phyloP scores from a whole-genome alignment of 2,113 vertebrate genomes.

The Capra hircus region DNA sequence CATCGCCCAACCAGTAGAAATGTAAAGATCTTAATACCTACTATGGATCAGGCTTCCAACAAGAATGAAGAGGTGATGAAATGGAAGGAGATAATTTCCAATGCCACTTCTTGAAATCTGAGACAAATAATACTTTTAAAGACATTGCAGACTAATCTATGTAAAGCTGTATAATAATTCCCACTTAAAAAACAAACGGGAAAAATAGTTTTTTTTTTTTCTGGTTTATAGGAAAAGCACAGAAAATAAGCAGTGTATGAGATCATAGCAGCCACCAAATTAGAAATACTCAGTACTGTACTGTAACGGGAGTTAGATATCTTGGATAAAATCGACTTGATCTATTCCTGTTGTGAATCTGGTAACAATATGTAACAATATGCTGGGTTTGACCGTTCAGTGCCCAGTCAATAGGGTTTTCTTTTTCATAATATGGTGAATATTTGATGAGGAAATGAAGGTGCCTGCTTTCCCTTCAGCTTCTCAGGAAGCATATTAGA shows the following conservation, averaged over 20 bases:
- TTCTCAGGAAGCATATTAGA: constrained; percentile 49
- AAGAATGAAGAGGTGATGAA: constrained; percentile 30
- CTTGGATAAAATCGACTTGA: constrained; percentile 52
- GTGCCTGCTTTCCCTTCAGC: constrained; percentile 33
- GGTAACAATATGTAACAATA: constrained; percentile 42
- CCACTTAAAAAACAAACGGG: neutral
- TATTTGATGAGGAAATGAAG: constrained; percentile 53
- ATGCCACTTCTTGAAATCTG: constrained; percentile 32
- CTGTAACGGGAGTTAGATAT: constrained; percentile 36
- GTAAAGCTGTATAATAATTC: constrained; percentile 32
- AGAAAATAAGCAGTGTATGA: constrained; percentile 32
- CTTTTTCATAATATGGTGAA: constrained; percentile 41
- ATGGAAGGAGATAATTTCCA: constrained; percentile 23
- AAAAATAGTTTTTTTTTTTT: neutral
- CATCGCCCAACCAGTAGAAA: constrained; percentile 52
- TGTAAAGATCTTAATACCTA: constrained; percentile 51
- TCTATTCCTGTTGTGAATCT: constrained; percentile 47
- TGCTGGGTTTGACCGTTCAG: neutral
- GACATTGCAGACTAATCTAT: neutral
- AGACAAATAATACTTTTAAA: constrained; percentile 8
- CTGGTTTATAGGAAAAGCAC: neutral
- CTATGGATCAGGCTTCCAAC: constrained; percentile 23
- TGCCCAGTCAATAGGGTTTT: constrained; percentile 17
- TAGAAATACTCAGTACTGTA: constrained; percentile 40
- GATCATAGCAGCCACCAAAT: constrained; percentile 43